These are phyloP conservation scores for Chrysolina americana DNA, from an alignment of 2,888 invertebrate genomes.

Conservation along the genomic window DNA sequence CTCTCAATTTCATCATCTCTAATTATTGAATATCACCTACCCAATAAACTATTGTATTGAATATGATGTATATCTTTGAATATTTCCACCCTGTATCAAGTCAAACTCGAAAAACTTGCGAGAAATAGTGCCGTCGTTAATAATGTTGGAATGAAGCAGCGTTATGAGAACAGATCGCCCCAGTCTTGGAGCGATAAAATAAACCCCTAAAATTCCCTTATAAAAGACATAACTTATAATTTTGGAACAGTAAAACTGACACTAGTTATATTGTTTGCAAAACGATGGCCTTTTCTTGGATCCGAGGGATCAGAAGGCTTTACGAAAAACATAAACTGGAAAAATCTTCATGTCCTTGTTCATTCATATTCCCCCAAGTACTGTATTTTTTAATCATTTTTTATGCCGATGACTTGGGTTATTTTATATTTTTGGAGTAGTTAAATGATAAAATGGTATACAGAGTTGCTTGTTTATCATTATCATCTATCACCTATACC, in stretches of 20 bases:
- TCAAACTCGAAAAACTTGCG: background rate
- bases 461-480: no score
- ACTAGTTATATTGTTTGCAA: slow-evolving; percentile 67
- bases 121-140: slow-evolving; percentile 1
- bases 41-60: no score
- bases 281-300: slow-evolving; percentile 60
- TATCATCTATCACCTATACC: no score
- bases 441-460: background rate
- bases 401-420: background rate
- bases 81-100: background rate
- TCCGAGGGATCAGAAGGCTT: slow-evolving; percentile 48
- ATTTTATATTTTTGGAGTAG: background rate
- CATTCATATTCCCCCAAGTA: background rate
- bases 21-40: no score
- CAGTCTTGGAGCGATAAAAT: slow-evolving; percentile 45
- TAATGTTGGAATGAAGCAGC: slow-evolving; percentile 17
- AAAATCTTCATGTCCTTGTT: background rate
- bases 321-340: slow-evolving; percentile 21
- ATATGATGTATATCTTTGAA: no score
- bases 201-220: slow-evolving; percentile 65
- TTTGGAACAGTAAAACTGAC: slow-evolving; percentile 67
- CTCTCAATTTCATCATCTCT: no score
- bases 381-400: background rate
- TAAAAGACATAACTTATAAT: slow-evolving; percentile 68
- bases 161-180: slow-evolving; percentile 45